These are phyloP conservation scores for Machaerirhynchus nigripectus DNA, from an alignment of 2,113 vertebrate species.

Conservation along the genomic window DNA sequence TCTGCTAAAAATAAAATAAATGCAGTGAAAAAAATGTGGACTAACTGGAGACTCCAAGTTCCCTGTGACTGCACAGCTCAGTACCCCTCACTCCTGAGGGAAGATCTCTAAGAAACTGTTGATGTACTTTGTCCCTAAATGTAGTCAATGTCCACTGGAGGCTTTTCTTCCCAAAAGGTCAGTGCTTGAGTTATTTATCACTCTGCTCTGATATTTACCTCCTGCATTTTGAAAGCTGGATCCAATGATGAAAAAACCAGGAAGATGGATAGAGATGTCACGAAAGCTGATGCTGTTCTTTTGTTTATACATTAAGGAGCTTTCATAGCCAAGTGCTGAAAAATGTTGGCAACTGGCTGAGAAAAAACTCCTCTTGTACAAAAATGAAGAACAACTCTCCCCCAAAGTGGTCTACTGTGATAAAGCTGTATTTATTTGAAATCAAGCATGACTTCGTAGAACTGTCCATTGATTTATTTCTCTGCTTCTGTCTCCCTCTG, in stretches of 20 bases:
- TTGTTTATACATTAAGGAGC: not conserved
- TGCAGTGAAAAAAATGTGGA: not conserved
- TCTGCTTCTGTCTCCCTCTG: not conserved
- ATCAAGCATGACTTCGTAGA: not conserved
- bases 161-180: not conserved
- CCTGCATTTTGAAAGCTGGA: not conserved
- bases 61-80: not conserved
- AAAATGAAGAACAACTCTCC: not conserved
- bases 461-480: constrained; percentile 23
- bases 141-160: not conserved
- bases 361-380: not conserved
- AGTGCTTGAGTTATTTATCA: not conserved
- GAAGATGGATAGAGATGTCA: constrained; percentile 12
- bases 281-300: not conserved
- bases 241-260: not conserved
- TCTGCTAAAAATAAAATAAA: not conserved
- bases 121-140: not conserved
- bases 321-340: not conserved
- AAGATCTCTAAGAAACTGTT: not conserved
- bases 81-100: fast-evolving
- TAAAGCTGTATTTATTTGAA: constrained; percentile 10
- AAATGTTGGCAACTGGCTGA: not conserved
- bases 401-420: not conserved
- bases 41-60: not conserved
- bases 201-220: not conserved